Percentiles rank a stretch among this genome's conserved stretches.
Evolutionary conservation across 2,888 invertebrate genomes (phyloP).

Genomic region (Drosophila phalerata): DNA sequence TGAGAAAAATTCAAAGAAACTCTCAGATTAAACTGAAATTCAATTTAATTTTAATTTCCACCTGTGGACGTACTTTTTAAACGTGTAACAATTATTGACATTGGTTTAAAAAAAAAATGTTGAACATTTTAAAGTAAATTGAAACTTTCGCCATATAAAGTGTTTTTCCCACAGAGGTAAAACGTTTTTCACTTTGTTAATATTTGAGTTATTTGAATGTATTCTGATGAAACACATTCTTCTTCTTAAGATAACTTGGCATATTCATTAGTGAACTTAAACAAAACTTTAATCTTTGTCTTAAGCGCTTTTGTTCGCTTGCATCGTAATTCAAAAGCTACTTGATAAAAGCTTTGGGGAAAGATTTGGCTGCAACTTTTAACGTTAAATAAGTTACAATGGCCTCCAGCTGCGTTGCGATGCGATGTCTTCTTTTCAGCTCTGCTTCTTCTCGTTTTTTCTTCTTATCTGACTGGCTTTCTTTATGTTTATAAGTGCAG

Average conservation of each 20-base stretch:
- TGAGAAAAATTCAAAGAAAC: not conserved
- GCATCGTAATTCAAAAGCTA: conserved; percentile 1
- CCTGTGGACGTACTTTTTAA: not conserved
- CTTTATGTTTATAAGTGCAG: conserved; percentile 19
- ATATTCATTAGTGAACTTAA: conserved; percentile 7
- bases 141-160: not conserved
- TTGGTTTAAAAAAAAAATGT: not conserved
- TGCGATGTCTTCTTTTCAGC: conserved; percentile 9
- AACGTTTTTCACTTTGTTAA: not conserved
- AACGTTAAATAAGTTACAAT: conserved; percentile 7
- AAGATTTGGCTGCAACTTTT: conserved; percentile 1
- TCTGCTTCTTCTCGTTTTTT: not conserved
- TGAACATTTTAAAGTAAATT: not conserved
- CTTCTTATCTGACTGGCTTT: conserved; percentile 34
- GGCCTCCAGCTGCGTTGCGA: conserved; percentile 11
- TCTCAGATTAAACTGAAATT: not conserved
- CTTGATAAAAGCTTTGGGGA: not conserved
- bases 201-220: not conserved
- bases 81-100: not conserved
- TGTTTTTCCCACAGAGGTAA: not conserved
- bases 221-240: not conserved
- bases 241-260: not conserved
- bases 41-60: not conserved
- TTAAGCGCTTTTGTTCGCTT: conserved; percentile 5
- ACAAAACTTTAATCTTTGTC: not conserved